phyloP scores from a whole-genome alignment of 1,140 invertebrate genomes.

The Drosophila grimshawi region DNA sequence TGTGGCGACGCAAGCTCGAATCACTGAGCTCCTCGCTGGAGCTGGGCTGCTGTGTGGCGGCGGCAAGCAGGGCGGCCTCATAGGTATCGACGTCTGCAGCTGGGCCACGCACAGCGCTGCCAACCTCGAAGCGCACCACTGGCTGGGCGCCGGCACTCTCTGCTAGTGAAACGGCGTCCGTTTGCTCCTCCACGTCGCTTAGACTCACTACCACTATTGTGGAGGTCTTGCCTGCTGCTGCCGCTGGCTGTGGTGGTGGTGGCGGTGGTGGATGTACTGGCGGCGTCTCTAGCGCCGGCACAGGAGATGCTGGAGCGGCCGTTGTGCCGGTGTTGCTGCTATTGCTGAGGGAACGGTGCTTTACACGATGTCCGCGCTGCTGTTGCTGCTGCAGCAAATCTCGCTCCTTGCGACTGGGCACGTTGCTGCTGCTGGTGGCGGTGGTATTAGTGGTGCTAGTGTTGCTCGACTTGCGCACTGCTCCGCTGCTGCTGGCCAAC shows the following conservation, averaged over 20 bases:
- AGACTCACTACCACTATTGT: slow-evolving; percentile 36
- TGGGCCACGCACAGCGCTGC: slow-evolving; percentile 70
- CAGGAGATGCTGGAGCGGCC: slow-evolving; percentile 38
- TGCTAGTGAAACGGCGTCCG: slow-evolving; percentile 65
- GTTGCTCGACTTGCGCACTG: slow-evolving; percentile 31
- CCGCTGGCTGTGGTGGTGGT: slow-evolving; percentile 11
- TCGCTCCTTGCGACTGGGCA: slow-evolving; percentile 47
- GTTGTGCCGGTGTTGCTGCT: slow-evolving; percentile 42
- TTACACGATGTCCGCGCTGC: slow-evolving; percentile 66
- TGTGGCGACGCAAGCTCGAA: slow-evolving; percentile 64
- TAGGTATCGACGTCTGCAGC: slow-evolving; percentile 65
- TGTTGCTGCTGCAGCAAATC: slow-evolving; percentile 72
- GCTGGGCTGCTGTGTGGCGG: slow-evolving; percentile 66
- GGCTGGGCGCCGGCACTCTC: slow-evolving; percentile 60
- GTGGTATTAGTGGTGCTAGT: slow-evolving; percentile 16
- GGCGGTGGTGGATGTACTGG: slow-evolving; percentile 31
- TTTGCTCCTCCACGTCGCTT: slow-evolving; percentile 52
- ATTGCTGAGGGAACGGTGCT: neutral
- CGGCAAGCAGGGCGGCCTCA: slow-evolving; percentile 63
- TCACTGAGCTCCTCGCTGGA: slow-evolving; percentile 68
- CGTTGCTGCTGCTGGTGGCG: neutral
- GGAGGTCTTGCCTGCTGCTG: slow-evolving; percentile 5
- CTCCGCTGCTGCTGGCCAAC: slow-evolving; percentile 50
- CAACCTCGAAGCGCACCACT: slow-evolving; percentile 74
- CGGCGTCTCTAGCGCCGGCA: slow-evolving; percentile 46